Base-by-base conservation (phyloP, 2,888 invertebrate genomes). In the Hypercompe scribonia region DNA sequence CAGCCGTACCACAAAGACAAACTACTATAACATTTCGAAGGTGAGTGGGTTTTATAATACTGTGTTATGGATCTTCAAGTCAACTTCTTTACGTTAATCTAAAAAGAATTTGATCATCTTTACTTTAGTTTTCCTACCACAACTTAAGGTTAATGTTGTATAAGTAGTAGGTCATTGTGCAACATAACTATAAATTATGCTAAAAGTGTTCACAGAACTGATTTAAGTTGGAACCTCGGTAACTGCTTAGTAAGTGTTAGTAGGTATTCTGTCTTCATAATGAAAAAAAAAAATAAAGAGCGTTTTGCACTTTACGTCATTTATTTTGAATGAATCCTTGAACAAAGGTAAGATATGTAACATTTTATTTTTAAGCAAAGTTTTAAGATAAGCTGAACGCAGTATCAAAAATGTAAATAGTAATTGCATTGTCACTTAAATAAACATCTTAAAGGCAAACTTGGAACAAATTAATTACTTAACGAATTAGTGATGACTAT, bases 1-100 rank as follows among this genome's bases (percentile, higher is more conserved):
- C 98, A 0, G 98, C 98, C 0, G 97, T 98, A 39, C 96, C 97
- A 65, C 96, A 96, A 66, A 96, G 97, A 68, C 96, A 96, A 84
- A 94, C 96, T 15, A 96, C 97, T 71, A 92, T 97, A 73, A 97
- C 97, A 93, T 97, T 97, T 90, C 93, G 97, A 90, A 95, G 96
- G 96, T 96, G 82, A 92, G 87, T 89, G 72, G n/a, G 13, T n/a
- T 36, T 33, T 33, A 36, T 31, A 54, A 66, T 13, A 46, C 24
- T n/a, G 15, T n/a, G 4, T 28, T 15, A 28, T 28, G 58, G 28
- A 28, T 28, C n/a, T n/a, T 54, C 11, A 24, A 8, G 24, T 50
- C 13, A 34, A 24, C 1, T 21, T 31, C 7, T 33, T 63, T 63
- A 64, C 31, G 21, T 63, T 1, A n/a, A 33, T 63, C 10, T 64